These are phyloP conservation scores for Triplophysa rosa DNA, from an alignment of 2,113 vertebrate species.

Conservation along the genomic window DNA sequence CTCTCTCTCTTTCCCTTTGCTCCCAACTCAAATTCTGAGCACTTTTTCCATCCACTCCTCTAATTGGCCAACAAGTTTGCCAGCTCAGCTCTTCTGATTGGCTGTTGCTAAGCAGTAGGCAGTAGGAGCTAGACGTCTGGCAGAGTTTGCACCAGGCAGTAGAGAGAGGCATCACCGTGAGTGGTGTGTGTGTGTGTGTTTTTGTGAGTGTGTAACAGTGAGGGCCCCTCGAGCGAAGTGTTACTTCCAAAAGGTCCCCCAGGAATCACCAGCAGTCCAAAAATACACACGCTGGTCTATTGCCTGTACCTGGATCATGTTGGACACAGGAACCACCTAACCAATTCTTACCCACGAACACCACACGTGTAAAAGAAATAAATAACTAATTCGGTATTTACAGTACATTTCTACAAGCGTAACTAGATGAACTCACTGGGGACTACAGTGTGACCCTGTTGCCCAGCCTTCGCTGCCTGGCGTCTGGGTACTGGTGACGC, in stretches of 20 bases:
- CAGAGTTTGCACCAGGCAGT: slow-evolving; percentile 61
- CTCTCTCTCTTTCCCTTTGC: slow-evolving; percentile 24
- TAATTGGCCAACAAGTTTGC: slow-evolving; percentile 72
- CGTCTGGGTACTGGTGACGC: neutral
- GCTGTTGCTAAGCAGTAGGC: slow-evolving; percentile 83
- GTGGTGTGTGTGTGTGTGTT: slow-evolving; percentile 36
- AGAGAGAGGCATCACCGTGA: slow-evolving; percentile 36
- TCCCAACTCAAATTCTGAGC: slow-evolving; percentile 76
- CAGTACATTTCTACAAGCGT: neutral
- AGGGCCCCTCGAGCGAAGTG: slow-evolving; percentile 50
- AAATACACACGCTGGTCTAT: slow-evolving; percentile 48
- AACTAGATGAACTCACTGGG: neutral
- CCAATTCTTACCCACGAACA: neutral
- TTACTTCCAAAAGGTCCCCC: slow-evolving; percentile 51
- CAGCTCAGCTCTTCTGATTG: slow-evolving; percentile 67
- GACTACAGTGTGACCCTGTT: neutral
- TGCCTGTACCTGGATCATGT: slow-evolving; percentile 13
- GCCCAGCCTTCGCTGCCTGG: neutral
- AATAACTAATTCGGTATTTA: too few species aligned
- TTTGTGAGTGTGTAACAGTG: slow-evolving; percentile 41
- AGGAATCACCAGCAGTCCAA: slow-evolving; percentile 52
- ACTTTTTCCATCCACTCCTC: slow-evolving; percentile 64
- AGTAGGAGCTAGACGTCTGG: slow-evolving; percentile 69
- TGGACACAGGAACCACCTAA: slow-evolving; percentile 1
- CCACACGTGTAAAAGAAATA: neutral